Base-by-base conservation (phyloP, 2,113 vertebrate species). In the Megaleporinus macrocephalus region DNA sequence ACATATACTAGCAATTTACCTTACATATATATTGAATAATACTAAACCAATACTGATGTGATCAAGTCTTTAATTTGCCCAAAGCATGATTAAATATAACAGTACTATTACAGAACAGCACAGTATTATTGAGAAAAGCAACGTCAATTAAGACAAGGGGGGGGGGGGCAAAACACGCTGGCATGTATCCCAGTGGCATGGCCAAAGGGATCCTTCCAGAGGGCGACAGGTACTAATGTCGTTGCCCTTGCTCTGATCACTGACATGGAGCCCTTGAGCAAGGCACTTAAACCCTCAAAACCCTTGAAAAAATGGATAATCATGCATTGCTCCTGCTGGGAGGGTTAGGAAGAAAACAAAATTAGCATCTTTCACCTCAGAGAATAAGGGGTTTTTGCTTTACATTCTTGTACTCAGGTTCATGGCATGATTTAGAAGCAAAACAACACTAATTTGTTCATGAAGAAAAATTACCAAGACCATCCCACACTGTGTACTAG, bases 241-340 rank as follows among this genome's bases (percentile, higher is more conserved):
- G 5, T 44, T 44, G 41, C 78, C 16, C 44, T 55, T 71, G 81
- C 78, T 87, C 80, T 84, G 30, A 88, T 66, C 73, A 66, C 26
- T 63, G 14, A 44, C 41, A 44, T 11, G 10, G 9, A 44, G n/a
- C 62, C 41, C 11, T 62, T 69, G 55, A 61, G 61, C 63, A 76
- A 57, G 49, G 15, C 30, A 30, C 51, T 53, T 69, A 68, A 61
- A n/a, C 24, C 24, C 57, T 26, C 53, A 57, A 57, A 57, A 57
- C 4, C 41, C 5, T 51, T 15, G 22, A 55, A 55, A 55, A 22
- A 22, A 59, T 5, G 9, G 20, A 61, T 10, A 62, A 36, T 20
- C 20, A 22, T 68, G 65, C 27, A 30, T 30, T 16, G 65, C 30
- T 68, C 14, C 16, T 0, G 20, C 47, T 55, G 49, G 2, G 15